These are phyloP conservation scores for Picus viridis DNA, from an alignment of 2,797 vertebrate species.

Conservation along the genomic window DNA sequence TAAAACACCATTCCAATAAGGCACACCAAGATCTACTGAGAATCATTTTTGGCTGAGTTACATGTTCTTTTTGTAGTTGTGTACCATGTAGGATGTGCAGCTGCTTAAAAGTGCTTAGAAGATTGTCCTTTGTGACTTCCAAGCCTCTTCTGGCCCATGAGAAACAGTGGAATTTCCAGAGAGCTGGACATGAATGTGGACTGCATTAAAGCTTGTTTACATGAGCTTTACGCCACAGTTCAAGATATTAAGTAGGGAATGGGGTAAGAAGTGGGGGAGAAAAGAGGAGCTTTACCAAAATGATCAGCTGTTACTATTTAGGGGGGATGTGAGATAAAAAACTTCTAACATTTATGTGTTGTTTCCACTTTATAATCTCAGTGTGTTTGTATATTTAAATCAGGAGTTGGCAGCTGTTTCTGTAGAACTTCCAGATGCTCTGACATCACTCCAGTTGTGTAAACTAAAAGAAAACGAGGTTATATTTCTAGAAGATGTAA, in stretches of 20 bases:
- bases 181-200: neutral
- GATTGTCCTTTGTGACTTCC: neutral
- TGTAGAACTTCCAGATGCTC: conserved; percentile 86
- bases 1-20: neutral
- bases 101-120: neutral
- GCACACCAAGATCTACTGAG: neutral
- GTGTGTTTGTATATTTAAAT: conserved; percentile 49
- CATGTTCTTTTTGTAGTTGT: neutral
- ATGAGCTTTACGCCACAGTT: neutral
- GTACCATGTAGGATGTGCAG: neutral
- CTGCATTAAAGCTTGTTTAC: neutral
- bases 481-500: conserved; percentile 89
- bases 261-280: neutral
- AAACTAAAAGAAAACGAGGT: conserved; percentile 93
- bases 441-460: conserved; percentile 87
- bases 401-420: conserved; percentile 84
- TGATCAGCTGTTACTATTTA: neutral
- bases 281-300: neutral
- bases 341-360: neutral
- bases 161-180: neutral
- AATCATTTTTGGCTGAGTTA: neutral
- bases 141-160: neutral
- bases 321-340: neutral
- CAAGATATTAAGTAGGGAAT: neutral
- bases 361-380: neutral